These are phyloP conservation scores for Callinectes sapidus DNA, from an alignment of 2,888 invertebrate genomes.

Conservation along the genomic window DNA sequence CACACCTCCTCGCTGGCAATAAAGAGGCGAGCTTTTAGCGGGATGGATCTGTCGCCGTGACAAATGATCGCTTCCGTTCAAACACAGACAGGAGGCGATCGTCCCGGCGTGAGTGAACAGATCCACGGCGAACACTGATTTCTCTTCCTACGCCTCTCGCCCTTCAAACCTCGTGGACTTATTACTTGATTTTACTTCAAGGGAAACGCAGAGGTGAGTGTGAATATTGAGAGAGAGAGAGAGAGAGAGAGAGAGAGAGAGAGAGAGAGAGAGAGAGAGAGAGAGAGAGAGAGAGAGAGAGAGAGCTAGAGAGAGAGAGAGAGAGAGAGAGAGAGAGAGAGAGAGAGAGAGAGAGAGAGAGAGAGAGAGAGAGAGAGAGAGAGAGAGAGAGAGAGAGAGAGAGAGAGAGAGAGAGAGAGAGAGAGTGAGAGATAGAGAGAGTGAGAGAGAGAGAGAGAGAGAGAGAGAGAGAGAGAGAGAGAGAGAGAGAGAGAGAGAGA, in stretches of 20 bases:
- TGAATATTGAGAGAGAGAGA: not conserved
- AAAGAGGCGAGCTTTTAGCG: slow-evolving; percentile 31
- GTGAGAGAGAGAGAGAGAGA: not conserved
- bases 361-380: not conserved
- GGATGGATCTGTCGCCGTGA: slow-evolving; percentile 18
- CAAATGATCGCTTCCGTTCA: slow-evolving; percentile 6
- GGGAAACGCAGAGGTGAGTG: not conserved
- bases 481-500: not conserved
- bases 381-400: not conserved
- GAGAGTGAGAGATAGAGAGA: not conserved
- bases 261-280: not conserved
- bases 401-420: not conserved
- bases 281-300: no score
- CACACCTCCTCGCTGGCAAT: not conserved
- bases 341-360: not conserved
- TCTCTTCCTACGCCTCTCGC: not conserved
- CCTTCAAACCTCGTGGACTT: not conserved
- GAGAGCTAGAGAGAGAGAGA: no score
- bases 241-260: not conserved
- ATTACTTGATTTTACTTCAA: not conserved
- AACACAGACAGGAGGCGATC: not conserved
- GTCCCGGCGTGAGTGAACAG: not conserved
- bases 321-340: not conserved
- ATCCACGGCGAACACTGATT: not conserved
- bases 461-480: not conserved